phyloP scores from a whole-genome alignment of 1,140 invertebrate genomes.

The Pristionchus pacificus region DNA sequence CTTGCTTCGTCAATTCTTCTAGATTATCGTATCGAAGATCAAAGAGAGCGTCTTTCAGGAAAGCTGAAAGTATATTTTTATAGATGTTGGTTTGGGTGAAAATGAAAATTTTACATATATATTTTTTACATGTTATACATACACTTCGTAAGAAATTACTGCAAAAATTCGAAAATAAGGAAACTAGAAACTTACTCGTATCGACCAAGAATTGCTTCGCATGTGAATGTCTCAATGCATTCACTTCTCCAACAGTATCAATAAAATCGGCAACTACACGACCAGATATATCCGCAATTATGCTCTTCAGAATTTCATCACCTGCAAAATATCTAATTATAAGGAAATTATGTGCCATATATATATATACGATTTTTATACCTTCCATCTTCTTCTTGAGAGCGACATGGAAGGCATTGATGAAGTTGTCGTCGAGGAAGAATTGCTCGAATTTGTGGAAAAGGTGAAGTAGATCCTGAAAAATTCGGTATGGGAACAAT shows the following conservation, averaged over 20 bases:
- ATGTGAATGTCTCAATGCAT: neutral
- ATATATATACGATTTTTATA: neutral
- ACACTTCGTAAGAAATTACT: no score
- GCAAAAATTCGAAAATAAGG: no score
- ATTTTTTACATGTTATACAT: no score
- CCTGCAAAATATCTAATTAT: neutral
- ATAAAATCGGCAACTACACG: neutral
- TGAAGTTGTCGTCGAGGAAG: neutral
- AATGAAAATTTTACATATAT: no score
- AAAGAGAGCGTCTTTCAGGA: conserved; percentile 1
- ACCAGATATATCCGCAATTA: neutral
- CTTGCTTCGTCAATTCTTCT: neutral
- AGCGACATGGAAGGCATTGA: neutral
- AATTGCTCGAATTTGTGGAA: neutral
- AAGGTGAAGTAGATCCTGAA: neutral
- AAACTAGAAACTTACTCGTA: neutral
- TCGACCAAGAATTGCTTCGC: neutral
- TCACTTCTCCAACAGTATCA: neutral
- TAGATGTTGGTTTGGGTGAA: no score
- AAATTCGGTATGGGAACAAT: neutral
- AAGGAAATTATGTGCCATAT: neutral
- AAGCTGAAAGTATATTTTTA: conserved; percentile 1
- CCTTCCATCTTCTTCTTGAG: neutral
- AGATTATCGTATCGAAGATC: conserved; percentile 3
- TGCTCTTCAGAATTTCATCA: neutral